Base-by-base conservation (phyloP, 2,113 vertebrate genomes). In the Varanus komodoensis region DNA sequence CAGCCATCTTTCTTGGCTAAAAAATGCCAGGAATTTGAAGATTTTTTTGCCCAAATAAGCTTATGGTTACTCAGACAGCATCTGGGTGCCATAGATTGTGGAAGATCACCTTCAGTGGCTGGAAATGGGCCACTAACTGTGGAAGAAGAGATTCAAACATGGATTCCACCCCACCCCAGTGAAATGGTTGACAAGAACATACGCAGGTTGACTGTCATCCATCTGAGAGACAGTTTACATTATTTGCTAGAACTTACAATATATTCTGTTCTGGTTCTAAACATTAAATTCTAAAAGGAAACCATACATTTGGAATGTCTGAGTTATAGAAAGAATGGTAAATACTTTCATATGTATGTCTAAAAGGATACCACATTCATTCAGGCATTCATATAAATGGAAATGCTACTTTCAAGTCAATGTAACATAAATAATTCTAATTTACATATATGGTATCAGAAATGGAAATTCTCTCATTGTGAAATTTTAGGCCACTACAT, bases 381-480 rank as follows among this genome's bases (percentile, higher is more conserved):
- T 23, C 5, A 68, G 21, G 78, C 52, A 69, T 75, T 80, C 54
- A 32, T 88, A 93, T 91, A 88, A 69, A 34, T 14, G 48, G 75
- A 80, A 87, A 80, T 19, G 14, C 52, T 34, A 77, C 32, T 71
- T 82, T 2, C 3, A 86, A 6, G 87, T 38, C 11, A 79, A 91
- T 92, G 57, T 77, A 78, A 1, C 32, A 0, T 77, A 64, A 82
- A 89, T 32, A 68, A 54, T 71, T 48, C 17, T 87, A 57, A 44
- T 17, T 75, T 82, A 78, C 21, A 25, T 82, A 86, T 17, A 21
- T 27, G 57, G 80, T 68, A 15, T 48, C 75, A 84, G 38, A 89
- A 90, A 71, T 85, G 77, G 71, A 87, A 48, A 71, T 86, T 87
- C 44, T 77, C 14, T 34, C 15, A 90, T 75, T 71, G 12, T 84